Evolutionary conservation across 2,888 invertebrate genomes (phyloP), one percentile per base, ranked within the genome.

Genomic region (Sipunculus nudus): DNA sequence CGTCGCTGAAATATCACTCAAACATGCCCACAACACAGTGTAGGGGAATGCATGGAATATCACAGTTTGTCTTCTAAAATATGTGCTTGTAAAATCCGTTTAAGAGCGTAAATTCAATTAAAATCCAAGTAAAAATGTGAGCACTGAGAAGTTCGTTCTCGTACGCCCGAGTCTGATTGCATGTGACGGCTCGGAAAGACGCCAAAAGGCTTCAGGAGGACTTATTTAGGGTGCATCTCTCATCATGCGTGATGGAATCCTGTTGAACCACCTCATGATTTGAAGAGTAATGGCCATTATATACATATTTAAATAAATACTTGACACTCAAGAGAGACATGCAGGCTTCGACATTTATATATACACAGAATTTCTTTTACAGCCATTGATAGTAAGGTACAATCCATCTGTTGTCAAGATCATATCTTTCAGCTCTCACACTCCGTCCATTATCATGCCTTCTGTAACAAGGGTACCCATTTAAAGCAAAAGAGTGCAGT

Each of bases 331-430:
- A 63, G 3, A 79, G 48, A n/a, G 69, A 56, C 3, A 59, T 39
- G 54, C 73, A 73, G 25, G 68, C 45, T 72, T 84, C 81, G 1
- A 83, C 76, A 68, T 84, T 84, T 38, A 84, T 80, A 61, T 84
- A 83, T 19, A 67, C 65, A 54, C 81, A 70, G 67, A 70, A 84
- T 53, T 72, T 78, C 46, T 65, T 50, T 6, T 59, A 57, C 21
- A 84, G 56, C 53, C 65, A 74, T 2, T 77, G 75, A 61, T 78
- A 81, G 64, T 81, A 81, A 0, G 83, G 83, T 8, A 84, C 81
- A 6, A 83, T 75, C 70, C 71, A 77, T 26, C 72, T 47, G 64
- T 82, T 83, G 60, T 79, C 77, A 48, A 77, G 52, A 52, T 66
- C 10, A 21, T 38, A 41, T 41, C 58, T 50, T 8, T 32, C 40